Percentiles rank a stretch among this genome's conserved stretches.
Evolutionary conservation across 2,888 invertebrate species (phyloP).

Genomic region (Bibio marci): DNA sequence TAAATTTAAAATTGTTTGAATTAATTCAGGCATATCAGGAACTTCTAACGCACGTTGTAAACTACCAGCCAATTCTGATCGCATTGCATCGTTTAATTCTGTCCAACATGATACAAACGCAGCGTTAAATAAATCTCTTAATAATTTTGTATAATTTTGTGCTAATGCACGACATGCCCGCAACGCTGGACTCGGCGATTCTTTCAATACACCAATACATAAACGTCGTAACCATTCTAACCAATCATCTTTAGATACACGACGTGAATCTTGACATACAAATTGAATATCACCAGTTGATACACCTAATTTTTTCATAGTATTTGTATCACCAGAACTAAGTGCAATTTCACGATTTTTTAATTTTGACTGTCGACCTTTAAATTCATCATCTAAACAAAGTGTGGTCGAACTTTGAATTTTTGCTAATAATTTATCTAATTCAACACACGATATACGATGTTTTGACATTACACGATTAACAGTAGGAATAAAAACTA

Average conservation of each 20-base stretch:
- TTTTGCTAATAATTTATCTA: conserved; percentile 60
- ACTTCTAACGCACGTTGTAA: conserved; percentile 80
- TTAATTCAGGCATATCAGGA: conserved; percentile 88
- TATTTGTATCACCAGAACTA: conserved; percentile 47
- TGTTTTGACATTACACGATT: conserved; percentile 68
- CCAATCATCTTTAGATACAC: conserved; percentile 98
- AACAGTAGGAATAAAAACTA: conserved; percentile 83
- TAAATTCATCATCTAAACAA: conserved; percentile 57
- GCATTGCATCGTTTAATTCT: conserved; percentile 65
- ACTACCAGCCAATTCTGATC: conserved; percentile 69
- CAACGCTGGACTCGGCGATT: conserved; percentile 88
- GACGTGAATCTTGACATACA: conserved; percentile 80
- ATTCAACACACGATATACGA: conserved; percentile 56
- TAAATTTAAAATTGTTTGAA: conserved; percentile 88
- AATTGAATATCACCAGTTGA: conserved; percentile 69
- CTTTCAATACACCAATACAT: conserved; percentile 83
- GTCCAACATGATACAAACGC: conserved; percentile 99
- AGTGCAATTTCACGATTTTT: conserved; percentile 54
- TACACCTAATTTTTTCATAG: conserved; percentile 66
- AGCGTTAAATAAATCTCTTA: conserved; percentile 93
- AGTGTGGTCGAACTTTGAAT: conserved; percentile 56
- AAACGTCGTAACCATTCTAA: conserved; percentile 88
- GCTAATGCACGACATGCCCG: conserved; percentile 84
- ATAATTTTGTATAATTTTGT: conserved; percentile 87
- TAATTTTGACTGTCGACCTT: conserved; percentile 43